Evolutionary conservation across 2,888 invertebrate genomes (phyloP).

Genomic region (Thera britannica): DNA sequence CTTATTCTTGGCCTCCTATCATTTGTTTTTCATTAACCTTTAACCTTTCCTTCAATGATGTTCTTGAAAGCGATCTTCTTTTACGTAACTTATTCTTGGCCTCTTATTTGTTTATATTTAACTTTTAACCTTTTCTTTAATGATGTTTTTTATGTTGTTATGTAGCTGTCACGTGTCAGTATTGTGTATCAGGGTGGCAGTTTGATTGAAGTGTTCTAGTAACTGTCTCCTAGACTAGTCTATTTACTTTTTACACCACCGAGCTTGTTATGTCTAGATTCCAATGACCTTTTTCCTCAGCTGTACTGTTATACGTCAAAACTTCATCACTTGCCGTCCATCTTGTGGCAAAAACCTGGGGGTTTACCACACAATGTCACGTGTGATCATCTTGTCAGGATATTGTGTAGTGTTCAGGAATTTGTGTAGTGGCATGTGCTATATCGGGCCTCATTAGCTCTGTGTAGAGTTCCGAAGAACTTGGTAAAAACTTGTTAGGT

Average conservation of each 20-base stretch:
- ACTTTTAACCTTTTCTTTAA: too few species aligned
- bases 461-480: background rate
- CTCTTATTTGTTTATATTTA: too few species aligned
- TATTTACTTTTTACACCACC: conserved; percentile 31
- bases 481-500: conserved; percentile 7
- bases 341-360: conserved; percentile 33
- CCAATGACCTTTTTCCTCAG: conserved; percentile 38
- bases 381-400: conserved; percentile 22
- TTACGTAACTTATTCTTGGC: too few species aligned
- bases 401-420: background rate
- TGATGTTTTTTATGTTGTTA: too few species aligned
- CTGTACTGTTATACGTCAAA: conserved; percentile 40
- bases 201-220: too few species aligned
- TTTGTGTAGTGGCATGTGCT: conserved; percentile 16
- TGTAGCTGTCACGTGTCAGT: too few species aligned
- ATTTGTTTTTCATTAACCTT: too few species aligned
- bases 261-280: conserved; percentile 34
- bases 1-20: too few species aligned
- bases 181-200: too few species aligned
- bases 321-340: conserved; percentile 34
- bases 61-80: too few species aligned
- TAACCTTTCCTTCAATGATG: too few species aligned
- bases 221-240: conserved; percentile 12
- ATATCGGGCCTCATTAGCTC: conserved; percentile 16
- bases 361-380: conserved; percentile 35